phyloP scores from a whole-genome alignment of 92 coral and sea anemone species.

The Meandrina meandrites region DNA sequence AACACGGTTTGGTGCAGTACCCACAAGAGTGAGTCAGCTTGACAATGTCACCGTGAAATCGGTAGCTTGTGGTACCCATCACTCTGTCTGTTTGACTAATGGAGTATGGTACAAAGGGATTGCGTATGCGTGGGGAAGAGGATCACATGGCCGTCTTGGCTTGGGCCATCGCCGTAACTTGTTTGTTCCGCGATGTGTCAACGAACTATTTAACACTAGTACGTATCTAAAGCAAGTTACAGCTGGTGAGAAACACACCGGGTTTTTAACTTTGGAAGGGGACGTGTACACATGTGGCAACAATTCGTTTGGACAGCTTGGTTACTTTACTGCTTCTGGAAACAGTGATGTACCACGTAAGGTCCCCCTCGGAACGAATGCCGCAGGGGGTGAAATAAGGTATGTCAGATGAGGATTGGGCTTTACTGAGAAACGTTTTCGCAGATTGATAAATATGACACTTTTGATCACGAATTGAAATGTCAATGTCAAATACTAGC shows the following conservation, averaged over 20 bases:
- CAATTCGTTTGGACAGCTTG: constrained; percentile 73
- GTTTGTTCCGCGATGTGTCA: constrained; percentile 29
- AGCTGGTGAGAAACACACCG: constrained; percentile 71
- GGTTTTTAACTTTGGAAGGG: constrained; percentile 63
- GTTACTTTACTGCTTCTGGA: constrained; percentile 43
- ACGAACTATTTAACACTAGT: constrained; percentile 14
- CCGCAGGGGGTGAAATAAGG: constrained; percentile 58
- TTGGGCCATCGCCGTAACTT: constrained; percentile 31
- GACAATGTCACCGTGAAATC: constrained; percentile 45
- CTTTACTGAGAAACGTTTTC: no score
- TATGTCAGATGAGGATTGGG: constrained; percentile 12
- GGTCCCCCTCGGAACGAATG: constrained; percentile 61
- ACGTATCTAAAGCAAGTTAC: constrained; percentile 50
- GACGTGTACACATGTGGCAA: constrained; percentile 71
- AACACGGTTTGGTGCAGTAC: constrained; percentile 22
- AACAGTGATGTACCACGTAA: constrained; percentile 42
- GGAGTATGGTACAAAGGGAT: constrained; percentile 43
- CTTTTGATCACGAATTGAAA: no score
- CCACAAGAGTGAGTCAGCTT: constrained; percentile 37
- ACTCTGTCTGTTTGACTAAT: constrained; percentile 54
- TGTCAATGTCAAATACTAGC: no score
- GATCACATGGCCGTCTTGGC: constrained; percentile 70
- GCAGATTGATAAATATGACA: no score
- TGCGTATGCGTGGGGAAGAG: constrained; percentile 69
- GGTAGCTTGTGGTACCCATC: constrained; percentile 66